phyloP scores from a whole-genome alignment of 2,113 vertebrate genomes.

The Malurus melanocephalus region DNA sequence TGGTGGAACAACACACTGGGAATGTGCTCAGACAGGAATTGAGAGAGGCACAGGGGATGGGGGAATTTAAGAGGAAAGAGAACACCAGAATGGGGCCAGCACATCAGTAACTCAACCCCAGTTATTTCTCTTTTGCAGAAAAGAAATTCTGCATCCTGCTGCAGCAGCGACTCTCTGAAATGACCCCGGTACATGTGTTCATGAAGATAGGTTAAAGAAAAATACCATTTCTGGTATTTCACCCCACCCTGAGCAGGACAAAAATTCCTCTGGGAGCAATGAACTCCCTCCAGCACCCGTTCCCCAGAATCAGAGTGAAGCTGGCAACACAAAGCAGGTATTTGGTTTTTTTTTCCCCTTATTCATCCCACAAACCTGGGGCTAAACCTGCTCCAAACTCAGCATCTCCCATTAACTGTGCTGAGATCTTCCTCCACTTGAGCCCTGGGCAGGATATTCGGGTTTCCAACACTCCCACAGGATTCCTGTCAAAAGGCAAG shows the following conservation, averaged over 20 bases:
- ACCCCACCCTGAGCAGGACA: background rate
- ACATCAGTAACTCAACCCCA: background rate
- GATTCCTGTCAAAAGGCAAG: background rate
- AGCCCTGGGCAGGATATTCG: background rate
- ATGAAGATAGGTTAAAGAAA: background rate
- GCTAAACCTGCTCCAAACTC: background rate
- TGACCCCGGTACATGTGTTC: background rate
- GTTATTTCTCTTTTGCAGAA: background rate
- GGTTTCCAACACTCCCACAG: background rate
- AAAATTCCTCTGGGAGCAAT: background rate
- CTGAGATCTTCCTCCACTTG: background rate
- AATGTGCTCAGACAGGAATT: background rate
- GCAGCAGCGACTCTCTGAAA: background rate
- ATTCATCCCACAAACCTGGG: background rate
- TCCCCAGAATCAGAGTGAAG: background rate
- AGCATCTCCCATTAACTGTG: background rate
- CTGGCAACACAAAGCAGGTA: background rate
- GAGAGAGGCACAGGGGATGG: background rate
- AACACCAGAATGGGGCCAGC: background rate
- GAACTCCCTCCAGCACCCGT: background rate
- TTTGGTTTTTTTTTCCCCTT: background rate
- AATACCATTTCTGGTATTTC: background rate
- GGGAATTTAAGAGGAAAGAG: background rate
- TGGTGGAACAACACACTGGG: too few relatives aligned
- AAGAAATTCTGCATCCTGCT: background rate